A percentile compares a stretch with the other conserved stretches of the same genome.
These are phyloP conservation scores for Brachyhypopomus gauderio DNA, from an alignment of 2,113 vertebrate genomes.

Conservation along the genomic window DNA sequence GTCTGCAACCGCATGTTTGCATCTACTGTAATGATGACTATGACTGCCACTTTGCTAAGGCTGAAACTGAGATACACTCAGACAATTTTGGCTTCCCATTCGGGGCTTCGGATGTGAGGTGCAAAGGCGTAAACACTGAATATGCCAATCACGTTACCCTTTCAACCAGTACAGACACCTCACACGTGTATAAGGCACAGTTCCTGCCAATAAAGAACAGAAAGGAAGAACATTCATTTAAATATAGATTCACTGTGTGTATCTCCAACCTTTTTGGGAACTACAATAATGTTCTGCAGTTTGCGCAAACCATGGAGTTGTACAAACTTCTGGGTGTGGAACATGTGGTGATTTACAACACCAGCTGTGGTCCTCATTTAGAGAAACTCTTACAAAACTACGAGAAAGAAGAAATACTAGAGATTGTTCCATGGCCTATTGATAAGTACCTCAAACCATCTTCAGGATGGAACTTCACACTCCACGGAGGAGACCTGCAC, in stretches of 20 bases:
- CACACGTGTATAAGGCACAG: accelerated
- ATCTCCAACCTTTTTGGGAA: slow-evolving; percentile 76
- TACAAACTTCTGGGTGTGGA: slow-evolving; percentile 78
- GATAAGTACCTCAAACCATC: slow-evolving; percentile 70
- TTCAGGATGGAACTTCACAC: slow-evolving; percentile 54
- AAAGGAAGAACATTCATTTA: slow-evolving; percentile 49
- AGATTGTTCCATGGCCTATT: slow-evolving; percentile 79
- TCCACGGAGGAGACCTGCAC: slow-evolving; percentile 64
- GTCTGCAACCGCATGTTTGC: slow-evolving; percentile 71
- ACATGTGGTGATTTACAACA: slow-evolving; percentile 80
- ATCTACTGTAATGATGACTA: slow-evolving; percentile 66
- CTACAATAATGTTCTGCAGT: slow-evolving; percentile 80
- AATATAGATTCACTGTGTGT: slow-evolving; percentile 77
- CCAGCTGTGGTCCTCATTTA: slow-evolving; percentile 73
- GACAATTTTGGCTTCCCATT: slow-evolving; percentile 78
- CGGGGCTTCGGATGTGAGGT: slow-evolving; percentile 62
- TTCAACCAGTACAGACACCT: background rate
- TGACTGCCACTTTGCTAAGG: slow-evolving; percentile 16
- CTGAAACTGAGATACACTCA: slow-evolving; percentile 62
- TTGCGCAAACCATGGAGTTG: slow-evolving; percentile 78
- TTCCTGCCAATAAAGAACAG: slow-evolving; percentile 71
- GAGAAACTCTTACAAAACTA: slow-evolving; percentile 73
- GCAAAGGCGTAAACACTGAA: slow-evolving; percentile 51
- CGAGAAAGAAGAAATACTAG: slow-evolving; percentile 68
- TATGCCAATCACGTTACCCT: slow-evolving; percentile 48